Conservation (phyloP, 2,113 vertebrate genomes). For the Hiodon alosoides region DNA sequence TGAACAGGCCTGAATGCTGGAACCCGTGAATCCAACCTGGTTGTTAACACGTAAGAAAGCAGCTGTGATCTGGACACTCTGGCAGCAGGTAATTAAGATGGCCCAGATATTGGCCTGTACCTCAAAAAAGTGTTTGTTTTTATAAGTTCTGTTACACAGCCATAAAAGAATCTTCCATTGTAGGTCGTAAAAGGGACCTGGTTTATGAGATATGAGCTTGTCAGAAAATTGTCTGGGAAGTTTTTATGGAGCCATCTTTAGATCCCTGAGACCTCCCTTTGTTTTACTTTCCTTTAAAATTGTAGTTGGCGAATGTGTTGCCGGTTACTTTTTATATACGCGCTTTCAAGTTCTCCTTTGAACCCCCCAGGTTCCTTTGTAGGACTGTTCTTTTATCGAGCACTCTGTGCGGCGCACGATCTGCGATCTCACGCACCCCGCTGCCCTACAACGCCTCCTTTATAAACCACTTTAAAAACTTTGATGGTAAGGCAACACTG, state of each 20-base stretch:
- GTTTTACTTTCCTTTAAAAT: not conserved
- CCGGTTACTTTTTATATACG: constrained; percentile 4
- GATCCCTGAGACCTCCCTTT: constrained; percentile 15
- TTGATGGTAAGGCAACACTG: not conserved
- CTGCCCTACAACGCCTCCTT: not conserved
- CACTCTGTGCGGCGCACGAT: not conserved
- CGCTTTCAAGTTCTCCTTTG: constrained; percentile 16
- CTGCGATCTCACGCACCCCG: not conserved
- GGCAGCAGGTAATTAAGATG: not conserved
- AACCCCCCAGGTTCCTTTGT: not conserved
- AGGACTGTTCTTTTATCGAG: not conserved
- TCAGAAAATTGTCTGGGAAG: constrained; percentile 27
- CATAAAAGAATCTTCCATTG: constrained; percentile 1
- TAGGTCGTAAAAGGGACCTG: constrained; percentile 24
- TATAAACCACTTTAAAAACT: not conserved
- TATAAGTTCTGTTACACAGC: not conserved
- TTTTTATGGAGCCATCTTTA: constrained; percentile 22
- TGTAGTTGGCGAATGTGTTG: not conserved
- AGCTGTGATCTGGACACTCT: not conserved
- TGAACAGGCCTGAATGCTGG: not conserved
- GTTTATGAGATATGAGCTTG: constrained; percentile 9
- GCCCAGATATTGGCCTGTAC: not conserved
- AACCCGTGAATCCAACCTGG: not conserved
- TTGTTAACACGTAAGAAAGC: not conserved
- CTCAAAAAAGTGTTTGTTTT: not conserved